Conservation (phyloP, 1,140 invertebrate species). For the Hyles vespertilio region DNA sequence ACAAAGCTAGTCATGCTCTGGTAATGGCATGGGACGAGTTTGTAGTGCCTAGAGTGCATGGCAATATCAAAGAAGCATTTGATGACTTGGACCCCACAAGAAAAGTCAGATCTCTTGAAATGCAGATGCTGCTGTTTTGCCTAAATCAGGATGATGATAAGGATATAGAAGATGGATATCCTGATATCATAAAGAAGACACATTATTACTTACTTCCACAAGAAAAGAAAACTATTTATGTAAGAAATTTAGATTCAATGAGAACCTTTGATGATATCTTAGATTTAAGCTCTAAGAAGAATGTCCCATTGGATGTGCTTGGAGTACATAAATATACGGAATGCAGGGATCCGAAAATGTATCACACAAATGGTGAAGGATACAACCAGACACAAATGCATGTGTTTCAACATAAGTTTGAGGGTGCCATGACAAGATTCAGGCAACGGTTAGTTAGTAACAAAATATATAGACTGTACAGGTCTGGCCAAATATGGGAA, state of each 20-base stretch:
- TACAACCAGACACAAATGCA: slow-evolving; percentile 72
- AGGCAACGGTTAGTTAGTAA: slow-evolving; percentile 58
- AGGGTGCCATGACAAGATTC: slow-evolving; percentile 70
- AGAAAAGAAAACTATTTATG: slow-evolving; percentile 42
- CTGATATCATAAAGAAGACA: slow-evolving; percentile 68
- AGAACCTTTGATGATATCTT: slow-evolving; percentile 64
- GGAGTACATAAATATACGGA: slow-evolving; percentile 68
- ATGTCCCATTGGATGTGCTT: slow-evolving; percentile 45
- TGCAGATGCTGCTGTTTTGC: slow-evolving; percentile 61
- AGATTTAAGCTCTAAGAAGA: slow-evolving; percentile 43
- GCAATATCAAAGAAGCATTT: slow-evolving; percentile 60
- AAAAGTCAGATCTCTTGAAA: slow-evolving; percentile 44
- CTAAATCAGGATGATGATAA: slow-evolving; percentile 70
- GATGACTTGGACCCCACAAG: slow-evolving; percentile 62
- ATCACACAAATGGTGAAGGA: slow-evolving; percentile 43
- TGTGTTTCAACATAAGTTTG: slow-evolving; percentile 69
- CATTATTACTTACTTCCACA: slow-evolving; percentile 63
- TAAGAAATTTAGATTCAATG: slow-evolving; percentile 69
- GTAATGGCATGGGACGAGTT: slow-evolving; percentile 81
- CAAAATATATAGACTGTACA: slow-evolving; percentile 69
- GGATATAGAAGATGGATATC: slow-evolving; percentile 61
- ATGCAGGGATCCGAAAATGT: slow-evolving; percentile 61
- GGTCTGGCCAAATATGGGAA: slow-evolving; percentile 69
- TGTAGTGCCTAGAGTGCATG: slow-evolving; percentile 77
- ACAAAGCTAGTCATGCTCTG: slow-evolving; percentile 74